phyloP scores from a whole-genome alignment of 2,888 invertebrate genomes.

The Agrochola macilenta region DNA sequence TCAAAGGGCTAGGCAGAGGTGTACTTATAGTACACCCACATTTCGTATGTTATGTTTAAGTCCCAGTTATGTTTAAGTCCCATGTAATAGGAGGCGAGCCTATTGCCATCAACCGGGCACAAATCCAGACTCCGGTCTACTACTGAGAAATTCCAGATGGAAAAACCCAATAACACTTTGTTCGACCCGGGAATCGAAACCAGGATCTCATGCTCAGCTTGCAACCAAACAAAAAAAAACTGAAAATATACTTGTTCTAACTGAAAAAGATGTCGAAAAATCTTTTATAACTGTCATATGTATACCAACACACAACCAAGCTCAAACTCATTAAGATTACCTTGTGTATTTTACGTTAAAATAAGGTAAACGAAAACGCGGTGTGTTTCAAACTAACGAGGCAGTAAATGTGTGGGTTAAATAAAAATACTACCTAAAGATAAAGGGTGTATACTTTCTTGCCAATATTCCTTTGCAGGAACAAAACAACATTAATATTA shows the following conservation, averaged over 20 bases:
- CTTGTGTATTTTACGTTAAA: constrained; percentile 32
- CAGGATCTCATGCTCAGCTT: no score
- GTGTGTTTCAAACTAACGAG: constrained; percentile 34
- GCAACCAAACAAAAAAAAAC: neutral
- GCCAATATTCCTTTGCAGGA: neutral
- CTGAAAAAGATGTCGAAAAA: neutral
- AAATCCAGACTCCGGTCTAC: neutral
- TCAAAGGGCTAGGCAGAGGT: neutral
- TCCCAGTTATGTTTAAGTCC: neutral
- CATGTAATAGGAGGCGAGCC: neutral
- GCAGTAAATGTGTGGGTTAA: neutral
- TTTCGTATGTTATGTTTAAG: neutral
- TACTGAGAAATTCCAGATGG: neutral
- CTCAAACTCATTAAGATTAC: constrained; percentile 33
- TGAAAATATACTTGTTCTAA: no score
- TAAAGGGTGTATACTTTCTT: neutral
- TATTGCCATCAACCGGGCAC: neutral
- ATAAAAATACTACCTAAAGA: neutral
- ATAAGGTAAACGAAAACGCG: constrained; percentile 27
- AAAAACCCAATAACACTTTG: neutral
- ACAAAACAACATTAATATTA: neutral
- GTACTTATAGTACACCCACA: neutral
- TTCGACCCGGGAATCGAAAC: no score
- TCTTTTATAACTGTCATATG: neutral
- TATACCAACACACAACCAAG: neutral